These are phyloP conservation scores for Rhinichthys osculus DNA, from an alignment of 2,797 vertebrate genomes.

Conservation along the genomic window DNA sequence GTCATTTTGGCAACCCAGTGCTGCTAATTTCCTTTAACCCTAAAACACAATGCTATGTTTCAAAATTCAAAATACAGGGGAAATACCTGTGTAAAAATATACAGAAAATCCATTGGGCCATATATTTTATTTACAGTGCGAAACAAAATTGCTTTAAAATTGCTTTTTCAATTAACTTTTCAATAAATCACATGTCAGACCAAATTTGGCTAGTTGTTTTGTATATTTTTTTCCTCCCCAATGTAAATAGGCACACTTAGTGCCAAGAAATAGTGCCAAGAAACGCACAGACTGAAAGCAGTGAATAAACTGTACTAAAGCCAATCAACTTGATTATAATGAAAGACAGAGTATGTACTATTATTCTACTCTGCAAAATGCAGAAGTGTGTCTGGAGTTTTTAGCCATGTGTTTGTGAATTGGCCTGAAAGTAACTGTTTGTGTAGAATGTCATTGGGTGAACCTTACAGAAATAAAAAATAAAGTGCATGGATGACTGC, in stretches of 20 bases:
- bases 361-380: background rate
- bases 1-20: background rate
- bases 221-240: background rate
- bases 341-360: background rate
- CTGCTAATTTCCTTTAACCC: no score
- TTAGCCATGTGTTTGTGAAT: slow-evolving; percentile 8
- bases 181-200: background rate
- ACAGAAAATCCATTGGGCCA: no score
- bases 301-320: background rate
- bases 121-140: no score
- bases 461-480: background rate
- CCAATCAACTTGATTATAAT: background rate
- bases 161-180: background rate
- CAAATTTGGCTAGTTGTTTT: background rate
- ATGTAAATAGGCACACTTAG: background rate
- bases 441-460: background rate
- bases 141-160: background rate
- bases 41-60: background rate
- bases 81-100: no score
- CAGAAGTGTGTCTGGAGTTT: background rate
- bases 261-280: background rate
- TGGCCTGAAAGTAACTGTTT: slow-evolving; percentile 19
- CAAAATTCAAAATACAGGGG: background rate
- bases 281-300: background rate
- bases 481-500: background rate